Conservation (phyloP, 1,140 invertebrate genomes). For the Caenorhabditis tropicalis region DNA sequence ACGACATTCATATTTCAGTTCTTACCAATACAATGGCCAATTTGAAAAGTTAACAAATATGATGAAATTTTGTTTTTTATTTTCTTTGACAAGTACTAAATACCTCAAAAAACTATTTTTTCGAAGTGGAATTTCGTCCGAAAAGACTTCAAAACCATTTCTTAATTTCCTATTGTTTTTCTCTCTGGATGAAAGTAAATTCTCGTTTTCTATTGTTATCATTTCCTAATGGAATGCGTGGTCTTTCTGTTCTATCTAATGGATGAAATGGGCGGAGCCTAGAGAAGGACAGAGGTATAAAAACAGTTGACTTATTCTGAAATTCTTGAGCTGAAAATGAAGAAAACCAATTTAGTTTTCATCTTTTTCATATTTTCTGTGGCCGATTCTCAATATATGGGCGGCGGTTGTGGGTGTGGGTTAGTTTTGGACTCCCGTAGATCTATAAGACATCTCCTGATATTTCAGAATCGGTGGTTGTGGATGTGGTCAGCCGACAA, state of each 20-base stretch:
- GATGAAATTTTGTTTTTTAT: not conserved
- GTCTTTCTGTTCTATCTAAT: too few species aligned
- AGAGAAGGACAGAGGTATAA: not conserved
- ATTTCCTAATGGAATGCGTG: too few species aligned
- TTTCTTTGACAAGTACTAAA: not conserved
- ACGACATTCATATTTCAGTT: conserved; percentile 51
- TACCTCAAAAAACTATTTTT: too few species aligned
- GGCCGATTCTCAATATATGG: not conserved
- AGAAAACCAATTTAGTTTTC: not conserved
- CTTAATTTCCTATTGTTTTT: not conserved
- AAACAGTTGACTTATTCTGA: not conserved
- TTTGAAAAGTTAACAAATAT: conserved; percentile 2
- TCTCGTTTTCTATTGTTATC: not conserved
- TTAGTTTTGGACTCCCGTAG: not conserved
- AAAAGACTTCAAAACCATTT: not conserved
- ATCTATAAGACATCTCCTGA: not conserved
- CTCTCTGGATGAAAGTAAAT: not conserved
- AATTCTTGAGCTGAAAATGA: not conserved
- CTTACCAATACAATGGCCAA: conserved; percentile 35
- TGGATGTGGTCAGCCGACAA: not conserved
- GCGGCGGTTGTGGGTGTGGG: not conserved
- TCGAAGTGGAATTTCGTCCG: too few species aligned
- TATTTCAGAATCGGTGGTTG: not conserved
- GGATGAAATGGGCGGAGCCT: not conserved
- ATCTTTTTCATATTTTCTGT: not conserved